Conservation (phyloP, 2,113 vertebrate species). For the Acrocephalus arundinaceus region DNA sequence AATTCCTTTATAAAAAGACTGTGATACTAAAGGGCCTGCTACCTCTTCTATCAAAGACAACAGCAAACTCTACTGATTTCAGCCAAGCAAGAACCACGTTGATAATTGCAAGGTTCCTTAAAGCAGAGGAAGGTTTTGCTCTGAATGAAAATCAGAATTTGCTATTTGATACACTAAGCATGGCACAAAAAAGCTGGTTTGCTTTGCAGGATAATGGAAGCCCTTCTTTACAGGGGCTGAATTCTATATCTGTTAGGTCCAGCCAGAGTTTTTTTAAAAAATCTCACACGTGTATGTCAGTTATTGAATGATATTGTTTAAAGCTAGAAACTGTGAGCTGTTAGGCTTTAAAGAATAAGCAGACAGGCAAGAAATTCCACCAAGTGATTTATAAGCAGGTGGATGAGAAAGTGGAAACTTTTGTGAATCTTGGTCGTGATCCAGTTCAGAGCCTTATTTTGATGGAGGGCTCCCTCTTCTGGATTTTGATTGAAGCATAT, state of each 20-base stretch:
- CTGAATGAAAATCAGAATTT: neutral
- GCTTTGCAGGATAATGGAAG: neutral
- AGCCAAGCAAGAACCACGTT: neutral
- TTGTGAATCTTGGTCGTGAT: neutral
- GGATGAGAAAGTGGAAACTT: slow-evolving; percentile 55
- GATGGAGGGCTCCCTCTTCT: slow-evolving; percentile 67
- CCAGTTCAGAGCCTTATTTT: slow-evolving; percentile 29
- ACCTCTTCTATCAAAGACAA: neutral
- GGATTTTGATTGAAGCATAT: slow-evolving; percentile 9
- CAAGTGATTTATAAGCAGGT: slow-evolving; percentile 33
- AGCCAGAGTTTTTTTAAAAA: neutral
- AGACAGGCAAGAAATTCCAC: slow-evolving; percentile 54
- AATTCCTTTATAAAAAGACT: neutral
- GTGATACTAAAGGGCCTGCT: neutral
- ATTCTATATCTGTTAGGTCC: neutral
- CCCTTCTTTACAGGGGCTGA: neutral
- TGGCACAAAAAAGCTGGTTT: neutral
- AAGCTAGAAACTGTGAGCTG: slow-evolving; percentile 22
- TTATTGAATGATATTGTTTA: slow-evolving; percentile 56
- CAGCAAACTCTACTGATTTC: neutral
- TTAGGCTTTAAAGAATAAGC: slow-evolving; percentile 40
- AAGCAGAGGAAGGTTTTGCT: neutral
- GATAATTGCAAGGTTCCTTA: neutral
- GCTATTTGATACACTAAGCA: neutral
- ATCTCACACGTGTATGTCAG: neutral